phyloP scores from a whole-genome alignment of 2,888 invertebrate species.

The Catocala sponsa region DNA sequence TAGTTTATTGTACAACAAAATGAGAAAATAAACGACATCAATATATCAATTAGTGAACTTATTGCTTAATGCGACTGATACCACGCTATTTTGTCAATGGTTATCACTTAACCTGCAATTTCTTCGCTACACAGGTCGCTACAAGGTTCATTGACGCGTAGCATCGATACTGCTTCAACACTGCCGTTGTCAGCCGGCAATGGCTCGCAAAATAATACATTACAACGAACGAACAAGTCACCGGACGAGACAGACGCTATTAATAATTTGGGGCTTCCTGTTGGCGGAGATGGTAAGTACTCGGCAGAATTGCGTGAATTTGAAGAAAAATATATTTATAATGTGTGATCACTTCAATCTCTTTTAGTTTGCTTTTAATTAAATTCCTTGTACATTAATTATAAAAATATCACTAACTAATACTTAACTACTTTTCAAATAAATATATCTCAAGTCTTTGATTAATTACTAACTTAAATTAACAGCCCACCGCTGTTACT shows the following conservation, averaged over 20 bases:
- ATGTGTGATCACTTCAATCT: neutral
- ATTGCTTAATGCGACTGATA: no score
- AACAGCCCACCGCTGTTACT: no score
- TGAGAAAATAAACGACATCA: no score
- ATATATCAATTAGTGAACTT: no score
- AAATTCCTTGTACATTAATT: no score
- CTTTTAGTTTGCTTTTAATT: neutral
- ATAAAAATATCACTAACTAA: no score
- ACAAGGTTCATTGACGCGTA: constrained; percentile 82
- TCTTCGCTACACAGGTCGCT: constrained; percentile 65
- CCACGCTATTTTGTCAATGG: no score
- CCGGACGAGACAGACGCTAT: constrained; percentile 79
- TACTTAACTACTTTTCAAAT: no score
- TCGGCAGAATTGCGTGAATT: constrained; percentile 3
- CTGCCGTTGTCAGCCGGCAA: constrained; percentile 77
- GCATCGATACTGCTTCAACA: constrained; percentile 83
- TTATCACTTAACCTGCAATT: neutral
- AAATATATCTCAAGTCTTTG: no score
- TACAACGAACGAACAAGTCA: constrained; percentile 77
- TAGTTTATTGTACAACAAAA: no score
- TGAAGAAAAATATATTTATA: neutral
- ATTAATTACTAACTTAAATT: no score
- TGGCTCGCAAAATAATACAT: constrained; percentile 78
- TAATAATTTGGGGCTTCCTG: constrained; percentile 79
- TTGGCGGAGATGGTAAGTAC: constrained; percentile 66